These are phyloP conservation scores for Dinocampus coccinellae DNA, from an alignment of 2,888 invertebrate species.

Conservation along the genomic window DNA sequence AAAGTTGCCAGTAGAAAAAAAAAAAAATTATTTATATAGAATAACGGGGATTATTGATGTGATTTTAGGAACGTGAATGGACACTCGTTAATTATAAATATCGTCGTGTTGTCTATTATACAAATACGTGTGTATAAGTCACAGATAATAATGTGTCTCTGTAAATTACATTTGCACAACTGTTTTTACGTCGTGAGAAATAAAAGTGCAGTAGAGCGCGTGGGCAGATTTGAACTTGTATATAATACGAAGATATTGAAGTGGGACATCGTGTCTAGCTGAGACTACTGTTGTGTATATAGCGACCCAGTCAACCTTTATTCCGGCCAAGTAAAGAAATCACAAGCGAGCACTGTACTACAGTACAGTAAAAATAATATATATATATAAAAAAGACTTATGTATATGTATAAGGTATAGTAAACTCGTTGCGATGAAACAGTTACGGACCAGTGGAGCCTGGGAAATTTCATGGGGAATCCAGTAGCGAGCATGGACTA, in stretches of 20 bases:
- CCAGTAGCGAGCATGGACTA: conserved; percentile 40
- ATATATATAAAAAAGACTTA: neutral
- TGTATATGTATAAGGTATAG: neutral
- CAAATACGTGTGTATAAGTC: neutral
- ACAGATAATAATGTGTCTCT: conserved; percentile 11
- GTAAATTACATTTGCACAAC: conserved; percentile 14
- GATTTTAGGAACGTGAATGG: conserved; percentile 51
- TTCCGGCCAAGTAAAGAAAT: conserved; percentile 20
- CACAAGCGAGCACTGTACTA: neutral
- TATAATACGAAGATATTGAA: conserved; percentile 8
- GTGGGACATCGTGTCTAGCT: conserved; percentile 27
- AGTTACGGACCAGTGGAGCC: conserved; percentile 41
- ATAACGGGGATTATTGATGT: conserved; percentile 50
- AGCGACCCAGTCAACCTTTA: conserved; percentile 28
- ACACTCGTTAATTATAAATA: conserved; percentile 48
- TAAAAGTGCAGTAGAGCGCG: conserved; percentile 40
- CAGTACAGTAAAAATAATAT: neutral
- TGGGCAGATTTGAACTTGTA: conserved; percentile 18
- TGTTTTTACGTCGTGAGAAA: conserved; percentile 45
- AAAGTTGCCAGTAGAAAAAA: too few relatives aligned
- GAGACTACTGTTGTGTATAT: neutral
- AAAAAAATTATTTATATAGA: neutral
- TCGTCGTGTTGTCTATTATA: conserved; percentile 46
- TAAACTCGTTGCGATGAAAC: conserved; percentile 35
- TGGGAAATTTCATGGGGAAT: conserved; percentile 47